A percentile compares a stretch with the other conserved stretches of the same genome.
Conservation (phyloP, 1,140 invertebrate species). For the Paraescarpia echinospica region DNA sequence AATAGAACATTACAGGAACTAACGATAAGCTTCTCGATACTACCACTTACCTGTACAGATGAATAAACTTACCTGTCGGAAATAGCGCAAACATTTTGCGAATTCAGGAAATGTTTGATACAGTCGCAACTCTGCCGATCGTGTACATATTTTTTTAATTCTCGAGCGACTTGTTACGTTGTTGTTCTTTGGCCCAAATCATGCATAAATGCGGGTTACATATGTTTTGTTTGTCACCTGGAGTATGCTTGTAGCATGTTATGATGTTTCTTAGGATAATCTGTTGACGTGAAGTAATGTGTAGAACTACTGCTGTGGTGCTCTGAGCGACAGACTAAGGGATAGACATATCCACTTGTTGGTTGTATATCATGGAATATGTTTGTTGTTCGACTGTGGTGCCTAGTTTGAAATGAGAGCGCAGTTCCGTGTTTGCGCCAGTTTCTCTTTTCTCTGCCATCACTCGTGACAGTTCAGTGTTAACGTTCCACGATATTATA, state of each 20-base stretch:
- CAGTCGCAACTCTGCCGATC: not conserved
- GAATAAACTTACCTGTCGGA: not conserved
- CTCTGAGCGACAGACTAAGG: not conserved
- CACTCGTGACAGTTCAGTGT: not conserved
- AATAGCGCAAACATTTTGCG: not conserved
- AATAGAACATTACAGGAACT: not conserved
- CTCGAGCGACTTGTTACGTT: constrained; percentile 1
- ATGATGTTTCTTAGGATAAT: constrained; percentile 5
- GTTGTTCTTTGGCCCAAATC: constrained; percentile 12
- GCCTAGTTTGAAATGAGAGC: constrained; percentile 10
- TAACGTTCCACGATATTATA: constrained; percentile 15
- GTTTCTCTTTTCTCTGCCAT: constrained; percentile 9
- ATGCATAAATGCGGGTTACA: constrained; percentile 14
- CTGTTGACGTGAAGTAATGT: constrained; percentile 7
- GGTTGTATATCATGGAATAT: constrained; percentile 11
- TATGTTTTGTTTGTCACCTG: constrained; percentile 7
- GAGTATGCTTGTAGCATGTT: constrained; percentile 14
- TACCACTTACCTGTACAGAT: not conserved
- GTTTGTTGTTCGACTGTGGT: not conserved
- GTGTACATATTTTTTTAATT: constrained; percentile 9
- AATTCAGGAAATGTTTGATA: constrained; percentile 18
- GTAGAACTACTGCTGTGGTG: not conserved
- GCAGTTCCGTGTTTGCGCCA: not conserved
- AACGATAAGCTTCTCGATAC: no score
- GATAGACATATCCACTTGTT: constrained; percentile 13